Base-by-base conservation (phyloP, 1,140 invertebrate genomes). In the Mya arenaria region DNA sequence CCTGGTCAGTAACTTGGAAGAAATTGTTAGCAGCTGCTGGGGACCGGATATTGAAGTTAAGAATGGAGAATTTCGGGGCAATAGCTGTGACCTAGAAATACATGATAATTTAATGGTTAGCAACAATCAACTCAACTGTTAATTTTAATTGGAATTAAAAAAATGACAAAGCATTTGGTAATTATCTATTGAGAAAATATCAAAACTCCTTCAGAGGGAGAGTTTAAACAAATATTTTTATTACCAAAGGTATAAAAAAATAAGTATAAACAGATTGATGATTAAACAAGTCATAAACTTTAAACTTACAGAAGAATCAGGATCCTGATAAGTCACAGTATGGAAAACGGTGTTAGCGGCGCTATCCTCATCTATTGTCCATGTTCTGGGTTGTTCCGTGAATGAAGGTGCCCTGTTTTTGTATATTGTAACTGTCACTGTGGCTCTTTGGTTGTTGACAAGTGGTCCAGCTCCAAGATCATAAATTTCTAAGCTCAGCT, bases 401-500 rank as follows among this genome's bases (percentile, higher is more conserved):
- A 80, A 80, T 15, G 10, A 25, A 44, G 77, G 77, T 15, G 65
- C 34, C 25, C 4, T 58, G 25, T 80, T 80, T 34, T 65, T 58
- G 13, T 68, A 25, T 17, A 80, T 52, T 13, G 25, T 44, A 0
- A 80, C 56, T n/a, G 65, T 69, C n/a, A 80, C 65, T 25, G 37
- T 58, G n/a, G 77, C 65, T 34, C 10, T 19, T 8, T 60, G 17
- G 1, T 19, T 6, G n/a, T 32, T 48, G 0, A 37, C 1, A 1
- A 56, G 37, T n/a, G n/a, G 6, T 25, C 65, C 65, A 1, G 37
- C 52, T 30, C 77, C 77, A 19, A 58, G 52, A 41, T 80, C 77
- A 55, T 41, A 71, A 17, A 80, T 68, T 44, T 69, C n/a, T 25
- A 80, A 69, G 1, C 6, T 13, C 8, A 80, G 52, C 77, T 80